These are phyloP conservation scores for Zaprionus inermis DNA, from an alignment of 1,140 invertebrate genomes.

Conservation along the genomic window DNA sequence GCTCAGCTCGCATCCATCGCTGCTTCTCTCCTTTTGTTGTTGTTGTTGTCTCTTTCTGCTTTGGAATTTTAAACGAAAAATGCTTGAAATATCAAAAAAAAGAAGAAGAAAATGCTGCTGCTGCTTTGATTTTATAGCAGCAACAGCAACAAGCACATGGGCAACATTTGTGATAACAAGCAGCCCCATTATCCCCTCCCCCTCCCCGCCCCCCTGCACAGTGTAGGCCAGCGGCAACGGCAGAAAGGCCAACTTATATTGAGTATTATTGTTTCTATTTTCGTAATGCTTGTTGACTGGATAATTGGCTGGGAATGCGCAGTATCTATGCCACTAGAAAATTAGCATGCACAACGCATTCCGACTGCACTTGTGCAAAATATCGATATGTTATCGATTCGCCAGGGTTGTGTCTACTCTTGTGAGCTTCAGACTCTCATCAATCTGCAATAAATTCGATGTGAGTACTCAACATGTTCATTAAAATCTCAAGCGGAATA, in stretches of 20 bases:
- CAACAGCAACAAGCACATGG: neutral
- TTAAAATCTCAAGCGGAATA: too few species aligned
- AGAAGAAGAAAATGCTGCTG: neutral
- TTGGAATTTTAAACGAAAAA: slow-evolving; percentile 69
- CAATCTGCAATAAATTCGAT: too few species aligned
- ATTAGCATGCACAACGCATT: too few species aligned
- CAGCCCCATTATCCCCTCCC: neutral
- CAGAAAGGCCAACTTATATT: neutral
- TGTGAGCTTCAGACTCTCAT: too few species aligned
- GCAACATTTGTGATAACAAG: neutral
- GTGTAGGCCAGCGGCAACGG: too few species aligned
- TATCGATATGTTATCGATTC: too few species aligned
- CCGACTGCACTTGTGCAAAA: too few species aligned
- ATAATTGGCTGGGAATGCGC: too few species aligned
- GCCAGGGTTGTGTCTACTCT: too few species aligned
- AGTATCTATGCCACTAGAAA: too few species aligned
- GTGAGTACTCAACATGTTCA: too few species aligned
- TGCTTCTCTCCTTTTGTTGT: too few species aligned
- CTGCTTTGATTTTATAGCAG: slow-evolving; percentile 60
- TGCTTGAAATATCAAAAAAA: slow-evolving; percentile 62
- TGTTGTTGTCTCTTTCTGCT: slow-evolving; percentile 14
- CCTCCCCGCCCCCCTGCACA: neutral
- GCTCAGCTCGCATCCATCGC: slow-evolving; percentile 17
- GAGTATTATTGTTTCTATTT: neutral
- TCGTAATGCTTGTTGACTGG: neutral